phyloP scores from a whole-genome alignment of 2,113 vertebrate genomes.

The Cynocephalus volans region DNA sequence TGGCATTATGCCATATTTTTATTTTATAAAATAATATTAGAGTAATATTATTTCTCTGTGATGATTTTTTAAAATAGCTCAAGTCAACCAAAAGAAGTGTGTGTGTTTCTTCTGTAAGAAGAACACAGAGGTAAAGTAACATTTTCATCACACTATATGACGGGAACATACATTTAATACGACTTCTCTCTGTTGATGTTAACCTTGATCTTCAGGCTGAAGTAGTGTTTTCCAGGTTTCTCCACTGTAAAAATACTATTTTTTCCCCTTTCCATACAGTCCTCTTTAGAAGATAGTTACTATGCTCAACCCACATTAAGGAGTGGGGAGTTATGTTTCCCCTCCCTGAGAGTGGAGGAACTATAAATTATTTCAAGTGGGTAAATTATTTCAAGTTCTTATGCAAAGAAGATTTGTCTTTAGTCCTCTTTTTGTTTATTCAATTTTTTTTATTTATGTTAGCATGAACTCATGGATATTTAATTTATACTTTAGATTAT shows the following conservation, averaged over 20 bases:
- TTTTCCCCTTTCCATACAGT: background rate
- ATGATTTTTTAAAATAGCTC: background rate
- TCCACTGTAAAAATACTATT: background rate
- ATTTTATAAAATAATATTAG: background rate
- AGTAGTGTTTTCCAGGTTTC: background rate
- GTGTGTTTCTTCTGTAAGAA: background rate
- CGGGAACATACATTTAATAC: background rate
- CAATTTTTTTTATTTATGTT: background rate
- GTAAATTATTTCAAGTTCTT: background rate
- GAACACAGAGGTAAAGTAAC: background rate
- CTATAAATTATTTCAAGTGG: background rate
- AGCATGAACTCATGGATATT: background rate
- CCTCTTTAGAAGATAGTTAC: background rate
- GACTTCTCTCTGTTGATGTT: background rate
- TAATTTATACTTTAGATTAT: background rate
- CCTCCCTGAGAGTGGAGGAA: background rate
- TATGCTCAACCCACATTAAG: background rate
- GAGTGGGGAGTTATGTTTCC: background rate
- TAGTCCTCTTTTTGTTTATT: background rate
- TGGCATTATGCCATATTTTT: background rate
- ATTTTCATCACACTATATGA: background rate
- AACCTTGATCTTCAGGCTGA: background rate
- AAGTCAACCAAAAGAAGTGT: background rate
- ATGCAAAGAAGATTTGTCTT: background rate
- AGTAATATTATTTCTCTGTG: background rate